Conservation (phyloP, 2,888 invertebrate species). For the Dichetophora obliterata region DNA sequence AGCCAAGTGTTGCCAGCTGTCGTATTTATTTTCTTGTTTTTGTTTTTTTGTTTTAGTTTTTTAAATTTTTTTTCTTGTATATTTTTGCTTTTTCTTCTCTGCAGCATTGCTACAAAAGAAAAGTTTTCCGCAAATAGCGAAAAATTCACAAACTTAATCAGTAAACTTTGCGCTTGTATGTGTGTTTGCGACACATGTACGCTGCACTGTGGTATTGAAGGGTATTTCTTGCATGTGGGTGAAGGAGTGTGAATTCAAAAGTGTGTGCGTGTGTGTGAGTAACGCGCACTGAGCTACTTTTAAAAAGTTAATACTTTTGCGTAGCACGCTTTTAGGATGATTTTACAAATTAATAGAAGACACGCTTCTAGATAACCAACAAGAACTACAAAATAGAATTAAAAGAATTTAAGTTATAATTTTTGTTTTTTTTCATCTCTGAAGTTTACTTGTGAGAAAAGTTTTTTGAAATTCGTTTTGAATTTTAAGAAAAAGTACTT, state of each 20-base stretch:
- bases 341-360: background rate
- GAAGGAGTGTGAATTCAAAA: background rate
- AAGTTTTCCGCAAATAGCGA: constrained; percentile 7
- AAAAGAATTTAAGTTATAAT: background rate
- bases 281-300: constrained; percentile 1
- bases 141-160: constrained; percentile 27
- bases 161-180: constrained; percentile 12
- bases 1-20: constrained; percentile 24
- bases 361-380: background rate
- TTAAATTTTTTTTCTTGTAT: background rate
- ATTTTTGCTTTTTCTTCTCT: background rate
- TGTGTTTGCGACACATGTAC: constrained; percentile 8
- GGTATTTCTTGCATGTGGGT: background rate
- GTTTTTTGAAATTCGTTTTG: too few species aligned
- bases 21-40: background rate
- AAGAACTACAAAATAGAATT: background rate
- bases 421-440: background rate
- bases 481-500: too few species aligned
- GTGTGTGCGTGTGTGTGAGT: background rate
- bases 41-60: background rate
- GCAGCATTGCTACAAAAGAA: constrained; percentile 8
- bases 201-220: background rate
- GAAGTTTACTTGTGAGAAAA: too few species aligned
- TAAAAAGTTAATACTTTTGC: constrained; percentile 24
- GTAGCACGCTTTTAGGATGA: constrained; percentile 16